These are phyloP conservation scores for Leptobrachium ailaonicum DNA, from an alignment of 2,113 vertebrate species.

Conservation along the genomic window DNA sequence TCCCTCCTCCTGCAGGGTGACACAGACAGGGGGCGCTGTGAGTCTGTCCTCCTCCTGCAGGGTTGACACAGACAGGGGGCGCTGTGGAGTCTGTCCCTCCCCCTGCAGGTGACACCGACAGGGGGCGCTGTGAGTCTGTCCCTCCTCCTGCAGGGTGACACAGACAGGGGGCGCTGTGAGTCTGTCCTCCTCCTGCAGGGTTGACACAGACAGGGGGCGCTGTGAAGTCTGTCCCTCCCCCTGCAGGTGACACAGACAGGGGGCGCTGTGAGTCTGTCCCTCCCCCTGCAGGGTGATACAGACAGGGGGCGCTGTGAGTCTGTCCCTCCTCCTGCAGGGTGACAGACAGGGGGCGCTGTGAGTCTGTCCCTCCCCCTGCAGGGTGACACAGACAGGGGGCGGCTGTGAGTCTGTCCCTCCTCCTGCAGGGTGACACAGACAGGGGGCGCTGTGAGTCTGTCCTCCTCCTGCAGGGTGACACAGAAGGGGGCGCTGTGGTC, in stretches of 20 bases:
- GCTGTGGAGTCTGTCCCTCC: background rate
- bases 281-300: background rate
- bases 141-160: constrained; percentile 14
- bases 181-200: constrained; percentile 6
- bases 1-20: constrained; percentile 16
- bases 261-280: too few species aligned
- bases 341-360: background rate
- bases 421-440: constrained; percentile 16
- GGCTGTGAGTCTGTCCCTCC: background rate
- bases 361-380: background rate
- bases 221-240: background rate
- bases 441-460: background rate
- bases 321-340: constrained; percentile 2
- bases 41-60: constrained; percentile 15
- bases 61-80: background rate
- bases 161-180: background rate
- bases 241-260: background rate
- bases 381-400: background rate
- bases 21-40: constrained; percentile 5
- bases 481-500: background rate
- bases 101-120: constrained; percentile 2
- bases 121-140: background rate
- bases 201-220: background rate
- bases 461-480: constrained; percentile 15
- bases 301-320: background rate